These are phyloP conservation scores for Rhadinocentrus ornatus DNA, from an alignment of 2,797 vertebrate genomes.

Conservation along the genomic window DNA sequence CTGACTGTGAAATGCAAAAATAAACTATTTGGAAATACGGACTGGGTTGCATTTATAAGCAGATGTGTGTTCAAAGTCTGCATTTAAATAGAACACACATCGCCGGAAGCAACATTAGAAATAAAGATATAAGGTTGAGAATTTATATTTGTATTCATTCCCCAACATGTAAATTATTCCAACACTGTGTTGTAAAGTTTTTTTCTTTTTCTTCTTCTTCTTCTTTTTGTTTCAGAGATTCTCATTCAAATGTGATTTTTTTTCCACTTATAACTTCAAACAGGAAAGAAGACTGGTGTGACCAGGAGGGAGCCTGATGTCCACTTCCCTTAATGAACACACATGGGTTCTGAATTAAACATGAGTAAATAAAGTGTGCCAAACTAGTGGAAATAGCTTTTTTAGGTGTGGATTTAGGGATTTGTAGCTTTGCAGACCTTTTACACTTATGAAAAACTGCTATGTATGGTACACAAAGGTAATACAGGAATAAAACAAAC, in stretches of 20 bases:
- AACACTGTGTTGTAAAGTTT: background rate
- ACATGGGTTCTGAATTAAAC: conserved; percentile 68
- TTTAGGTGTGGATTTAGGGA: no score
- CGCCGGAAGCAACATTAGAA: background rate
- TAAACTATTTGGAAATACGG: conserved; percentile 16
- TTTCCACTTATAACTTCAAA: conserved; percentile 32
- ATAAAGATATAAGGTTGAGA: background rate
- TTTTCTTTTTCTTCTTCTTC: conserved; percentile 20
- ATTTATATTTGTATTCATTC: conserved; percentile 41
- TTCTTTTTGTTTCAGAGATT: conserved; percentile 27
- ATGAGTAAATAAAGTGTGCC: conserved; percentile 48
- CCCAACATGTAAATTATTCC: conserved; percentile 15
- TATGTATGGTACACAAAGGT: background rate
- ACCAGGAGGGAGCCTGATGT: conserved; percentile 44
- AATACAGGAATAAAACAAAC: background rate
- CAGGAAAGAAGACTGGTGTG: conserved; percentile 30
- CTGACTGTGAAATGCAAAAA: conserved; percentile 19
- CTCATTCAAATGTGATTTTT: conserved; percentile 31
- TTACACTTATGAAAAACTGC: background rate
- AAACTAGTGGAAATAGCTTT: background rate
- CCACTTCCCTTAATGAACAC: conserved; percentile 63
- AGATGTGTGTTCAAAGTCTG: conserved; percentile 4
- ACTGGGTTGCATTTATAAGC: conserved; percentile 18
- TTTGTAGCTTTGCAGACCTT: background rate
- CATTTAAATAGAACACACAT: conserved; percentile 9